Conservation (phyloP, 2,797 vertebrate genomes). For the Hafferia zeledoni region DNA sequence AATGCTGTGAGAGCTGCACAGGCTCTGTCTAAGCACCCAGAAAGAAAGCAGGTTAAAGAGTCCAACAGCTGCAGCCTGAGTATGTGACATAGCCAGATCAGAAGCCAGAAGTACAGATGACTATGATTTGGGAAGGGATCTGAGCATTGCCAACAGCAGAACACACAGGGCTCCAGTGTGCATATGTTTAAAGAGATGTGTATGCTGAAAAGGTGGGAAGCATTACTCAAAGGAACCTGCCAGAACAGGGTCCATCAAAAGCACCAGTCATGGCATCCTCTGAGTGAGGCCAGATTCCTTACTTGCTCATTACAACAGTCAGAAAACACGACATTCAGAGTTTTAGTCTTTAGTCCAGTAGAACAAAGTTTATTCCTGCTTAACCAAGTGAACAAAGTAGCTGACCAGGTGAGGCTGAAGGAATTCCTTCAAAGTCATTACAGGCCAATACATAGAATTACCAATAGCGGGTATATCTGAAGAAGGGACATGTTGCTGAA, state of each 20-base stretch:
- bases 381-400: background rate
- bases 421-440: background rate
- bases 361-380: background rate
- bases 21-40: background rate
- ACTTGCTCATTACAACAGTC: background rate
- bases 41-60: fast-evolving
- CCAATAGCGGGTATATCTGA: background rate
- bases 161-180: fast-evolving
- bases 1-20: fast-evolving
- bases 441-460: background rate
- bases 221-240: background rate
- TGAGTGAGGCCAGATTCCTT: background rate
- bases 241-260: background rate
- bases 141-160: background rate
- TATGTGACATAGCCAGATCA: background rate
- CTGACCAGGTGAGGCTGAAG: background rate
- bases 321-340: background rate
- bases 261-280: background rate
- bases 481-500: background rate
- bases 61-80: background rate
- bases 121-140: background rate
- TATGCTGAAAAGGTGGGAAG: background rate
- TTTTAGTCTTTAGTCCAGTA: background rate
- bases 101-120: background rate
- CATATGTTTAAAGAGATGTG: fast-evolving